Base-by-base conservation (phyloP, 1,140 invertebrate species). In the Drosophila quadrilineata region DNA sequence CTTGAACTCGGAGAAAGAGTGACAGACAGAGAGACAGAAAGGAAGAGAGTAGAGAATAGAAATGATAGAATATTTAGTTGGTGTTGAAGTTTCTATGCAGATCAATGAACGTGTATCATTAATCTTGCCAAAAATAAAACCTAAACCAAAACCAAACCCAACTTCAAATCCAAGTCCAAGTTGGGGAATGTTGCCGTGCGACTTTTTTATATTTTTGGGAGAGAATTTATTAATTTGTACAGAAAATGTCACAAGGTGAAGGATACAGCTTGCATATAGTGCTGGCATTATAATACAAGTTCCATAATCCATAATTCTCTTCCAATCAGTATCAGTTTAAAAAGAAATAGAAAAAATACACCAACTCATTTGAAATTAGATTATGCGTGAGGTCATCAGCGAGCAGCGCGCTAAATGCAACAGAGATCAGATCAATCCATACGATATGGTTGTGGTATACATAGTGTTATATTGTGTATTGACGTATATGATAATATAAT, bases 331-430 rank as follows among this genome's bases (percentile, higher is more conserved):
- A 70, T 62, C 36, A 35, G 21, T 40, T 5, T 62, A 50, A n/a
- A n/a, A n/a, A n/a, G n/a, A n/a, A n/a, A n/a, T n/a, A n/a, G n/a
- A n/a, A n/a, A n/a, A n/a, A n/a, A n/a, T n/a, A n/a, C n/a, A n/a
- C n/a, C n/a, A n/a, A n/a, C 49, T 36, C 33, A 60, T 24, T 28
- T 36, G 28, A 53, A 60, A 40, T 46, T 43, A 38, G 45, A 46
- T 68, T 65, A 75, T 58, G 45, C 62, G 48, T 82, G 77, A 82
- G 77, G 69, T 82, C 77, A 77, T 72, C 75, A 48, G 52, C 54
- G 64, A 43, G 41, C 75, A 77, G 12, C 54, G 64, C 43, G 41
- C 40, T 36, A 69, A 76, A 84, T 68, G 62, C 71, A 70, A 62
- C 31, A 24, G 53, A 70, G 46, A 21, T 52, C 29, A 46, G 28